phyloP scores from a whole-genome alignment of 2,797 vertebrate genomes.

The Gadopsis marmoratus region DNA sequence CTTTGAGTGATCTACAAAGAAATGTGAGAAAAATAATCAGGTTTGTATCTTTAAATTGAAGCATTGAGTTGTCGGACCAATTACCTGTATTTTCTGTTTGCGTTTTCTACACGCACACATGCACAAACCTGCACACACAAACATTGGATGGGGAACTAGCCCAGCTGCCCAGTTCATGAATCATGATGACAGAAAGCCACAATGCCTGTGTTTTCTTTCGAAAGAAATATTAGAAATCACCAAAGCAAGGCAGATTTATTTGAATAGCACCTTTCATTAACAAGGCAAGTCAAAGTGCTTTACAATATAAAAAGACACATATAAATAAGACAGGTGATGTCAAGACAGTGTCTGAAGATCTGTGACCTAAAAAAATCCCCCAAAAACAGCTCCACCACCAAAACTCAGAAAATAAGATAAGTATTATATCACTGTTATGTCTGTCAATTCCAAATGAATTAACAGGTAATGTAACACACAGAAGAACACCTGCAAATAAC shows the following conservation, averaged over 20 bases:
- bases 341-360: not conserved
- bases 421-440: no score
- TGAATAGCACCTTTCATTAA: not conserved
- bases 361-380: not conserved
- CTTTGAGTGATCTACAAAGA: not conserved
- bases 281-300: not conserved
- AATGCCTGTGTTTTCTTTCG: constrained; percentile 15
- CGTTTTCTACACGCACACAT: not conserved
- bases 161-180: constrained; percentile 28
- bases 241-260: not conserved
- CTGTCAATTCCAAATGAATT: no score
- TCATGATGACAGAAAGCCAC: constrained; percentile 34
- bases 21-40: not conserved
- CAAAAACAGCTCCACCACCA: no score
- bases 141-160: constrained; percentile 15
- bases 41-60: not conserved
- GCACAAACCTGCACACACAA: constrained; percentile 2
- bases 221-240: constrained; percentile 22
- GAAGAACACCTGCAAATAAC: not conserved
- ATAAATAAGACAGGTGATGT: not conserved
- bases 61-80: not conserved
- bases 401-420: no score
- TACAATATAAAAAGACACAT: not conserved
- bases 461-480: no score
- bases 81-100: not conserved